Evolutionary conservation across 2,797 vertebrate genomes (phyloP), one percentile per base, ranked within the genome.

Genomic region (Semotilus atromaculatus): DNA sequence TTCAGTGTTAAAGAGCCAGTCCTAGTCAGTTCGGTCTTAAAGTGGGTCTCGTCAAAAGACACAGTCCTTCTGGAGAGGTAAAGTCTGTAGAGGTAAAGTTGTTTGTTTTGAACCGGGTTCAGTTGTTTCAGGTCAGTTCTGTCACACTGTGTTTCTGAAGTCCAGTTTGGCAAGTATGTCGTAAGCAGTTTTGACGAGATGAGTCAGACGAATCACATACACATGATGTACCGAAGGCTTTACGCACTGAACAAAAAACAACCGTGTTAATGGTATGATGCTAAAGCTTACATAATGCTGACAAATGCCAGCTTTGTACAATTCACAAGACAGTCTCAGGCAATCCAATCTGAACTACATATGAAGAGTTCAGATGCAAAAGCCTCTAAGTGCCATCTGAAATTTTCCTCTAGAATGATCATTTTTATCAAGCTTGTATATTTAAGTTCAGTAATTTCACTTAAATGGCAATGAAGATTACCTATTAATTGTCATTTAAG

Each of bases 111-210:
- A 71, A 72, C 23, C 29, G 29, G 31, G 45, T 84, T 62, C 36
- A 79, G 53, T 38, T 72, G 31, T 62, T 62, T 73, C 19, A 36
- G 66, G 73, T 84, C 64, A 68, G 73, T 58, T 45, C n/a, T 10
- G 67, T 85, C 76, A 72, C 75, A 73, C 51, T 13, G 4, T 60
- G 68, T 51, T 45, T 58, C 48, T 36, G 80, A 88, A 91, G 91
- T 89, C 90, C 90, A 89, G 90, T 88, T 91, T 90, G 91, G 89
- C 86, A 89, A 90, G 90, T 90, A 84, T 89, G 40, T 88, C 85
- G 81, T 62, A 64, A 84, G 88, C 86, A 89, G 67, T 51, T 78
- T 85, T 67, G 60, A 38, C 73, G 74, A 89, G 84, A 89, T 87
- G 83, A 90, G 60, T 86, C 70, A 86, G 86, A 89, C 5, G 66